Percentiles rank a stretch among this genome's conserved stretches.
Evolutionary conservation across 2,113 vertebrate species (phyloP).

Genomic region (Pseudois nayaur): DNA sequence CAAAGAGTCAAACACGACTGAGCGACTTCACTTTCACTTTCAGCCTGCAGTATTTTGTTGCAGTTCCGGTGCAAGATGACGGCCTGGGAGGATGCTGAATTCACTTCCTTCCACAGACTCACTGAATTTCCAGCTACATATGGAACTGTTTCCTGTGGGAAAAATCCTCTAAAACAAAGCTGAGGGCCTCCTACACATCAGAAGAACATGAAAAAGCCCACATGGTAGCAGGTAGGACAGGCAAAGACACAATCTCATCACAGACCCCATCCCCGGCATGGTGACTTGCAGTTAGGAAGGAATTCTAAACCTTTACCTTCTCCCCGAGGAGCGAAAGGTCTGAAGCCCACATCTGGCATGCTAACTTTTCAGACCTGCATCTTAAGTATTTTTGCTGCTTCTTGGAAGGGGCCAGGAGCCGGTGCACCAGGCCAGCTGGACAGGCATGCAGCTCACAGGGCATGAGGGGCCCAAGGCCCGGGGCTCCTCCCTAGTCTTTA

Average conservation of each 20-base stretch:
- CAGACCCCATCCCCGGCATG: no score
- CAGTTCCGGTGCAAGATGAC: background rate
- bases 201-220: background rate
- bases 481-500: background rate
- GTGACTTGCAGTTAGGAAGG: background rate
- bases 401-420: background rate
- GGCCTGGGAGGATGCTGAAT: accelerated
- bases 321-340: background rate
- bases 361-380: background rate
- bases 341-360: background rate
- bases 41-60: background rate
- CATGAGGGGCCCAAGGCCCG: background rate
- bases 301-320: background rate
- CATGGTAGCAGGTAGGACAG: background rate
- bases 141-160: background rate
- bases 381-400: background rate
- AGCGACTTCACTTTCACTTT: no score
- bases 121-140: background rate
- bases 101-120: background rate
- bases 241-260: background rate
- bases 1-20: no score
- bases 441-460: background rate
- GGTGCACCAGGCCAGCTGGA: background rate
- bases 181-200: background rate
- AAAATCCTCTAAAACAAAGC: background rate